A percentile compares a stretch with the other conserved stretches of the same genome.
Evolutionary conservation across 2,797 vertebrate species (phyloP).

Genomic region (Cichlasoma orientale): DNA sequence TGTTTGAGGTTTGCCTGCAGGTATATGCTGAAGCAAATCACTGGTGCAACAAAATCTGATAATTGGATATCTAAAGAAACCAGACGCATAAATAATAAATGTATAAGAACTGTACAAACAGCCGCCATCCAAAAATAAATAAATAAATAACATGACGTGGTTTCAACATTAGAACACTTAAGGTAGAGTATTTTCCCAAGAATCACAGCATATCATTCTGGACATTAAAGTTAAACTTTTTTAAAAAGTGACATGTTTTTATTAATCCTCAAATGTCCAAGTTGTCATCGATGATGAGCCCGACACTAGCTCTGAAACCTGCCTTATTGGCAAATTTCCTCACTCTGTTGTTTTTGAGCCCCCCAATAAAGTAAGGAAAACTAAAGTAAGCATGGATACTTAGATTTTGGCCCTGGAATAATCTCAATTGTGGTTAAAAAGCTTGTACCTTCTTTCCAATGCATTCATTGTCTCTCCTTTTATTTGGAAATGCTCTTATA

Average conservation of each 20-base stretch:
- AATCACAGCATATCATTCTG: neutral
- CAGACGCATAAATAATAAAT: neutral
- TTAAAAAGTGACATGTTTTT: too few relatives aligned
- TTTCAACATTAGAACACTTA: neutral
- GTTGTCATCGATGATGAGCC: too few relatives aligned
- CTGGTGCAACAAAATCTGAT: slow-evolving; percentile 14
- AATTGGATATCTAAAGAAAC: slow-evolving; percentile 35
- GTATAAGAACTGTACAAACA: neutral
- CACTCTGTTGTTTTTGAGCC: too few relatives aligned
- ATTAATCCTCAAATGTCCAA: too few relatives aligned
- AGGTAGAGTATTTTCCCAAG: neutral
- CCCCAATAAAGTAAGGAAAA: too few relatives aligned
- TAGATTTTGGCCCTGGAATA: neutral
- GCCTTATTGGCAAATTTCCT: too few relatives aligned
- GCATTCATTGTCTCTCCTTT: neutral
- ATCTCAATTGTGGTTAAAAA: neutral
- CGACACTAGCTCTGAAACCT: too few relatives aligned
- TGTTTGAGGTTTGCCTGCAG: slow-evolving; percentile 35
- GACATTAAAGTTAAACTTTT: too few relatives aligned
- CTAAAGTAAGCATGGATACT: too few relatives aligned
- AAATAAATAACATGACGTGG: neutral
- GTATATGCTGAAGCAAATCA: slow-evolving; percentile 19
- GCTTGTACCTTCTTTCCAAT: neutral
- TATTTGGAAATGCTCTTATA: neutral
- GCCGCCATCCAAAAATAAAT: neutral